A percentile compares a stretch with the other conserved stretches of the same genome.
phyloP scores from a whole-genome alignment of 1,140 invertebrate genomes.

The Drosophila miranda region DNA sequence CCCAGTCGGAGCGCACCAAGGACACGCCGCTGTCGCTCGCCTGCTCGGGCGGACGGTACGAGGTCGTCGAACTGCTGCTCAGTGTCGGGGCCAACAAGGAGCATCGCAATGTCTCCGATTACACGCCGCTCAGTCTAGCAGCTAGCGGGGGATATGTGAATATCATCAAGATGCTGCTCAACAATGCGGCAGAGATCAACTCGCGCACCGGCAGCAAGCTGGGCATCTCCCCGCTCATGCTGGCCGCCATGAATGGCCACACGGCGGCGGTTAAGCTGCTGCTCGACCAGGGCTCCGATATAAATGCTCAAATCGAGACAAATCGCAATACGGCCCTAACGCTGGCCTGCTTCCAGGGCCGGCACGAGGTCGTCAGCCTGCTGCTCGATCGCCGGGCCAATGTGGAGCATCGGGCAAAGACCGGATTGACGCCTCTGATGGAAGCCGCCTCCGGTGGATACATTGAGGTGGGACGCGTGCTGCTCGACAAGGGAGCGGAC shows the following conservation, averaged over 20 bases:
- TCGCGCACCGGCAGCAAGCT: slow-evolving; percentile 98
- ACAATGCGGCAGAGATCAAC: slow-evolving; percentile 98
- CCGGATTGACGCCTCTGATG: slow-evolving; percentile 99
- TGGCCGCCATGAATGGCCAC: slow-evolving; percentile 99
- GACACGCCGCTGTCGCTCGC: slow-evolving; percentile 98
- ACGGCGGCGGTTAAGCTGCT: slow-evolving; percentile 94
- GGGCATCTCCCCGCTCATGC: slow-evolving; percentile 99
- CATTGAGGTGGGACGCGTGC: slow-evolving; percentile 97
- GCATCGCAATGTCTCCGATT: slow-evolving; percentile 99
- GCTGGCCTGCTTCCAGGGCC: slow-evolving; percentile 99
- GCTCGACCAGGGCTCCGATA: slow-evolving; percentile 98
- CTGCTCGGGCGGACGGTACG: slow-evolving; percentile 98
- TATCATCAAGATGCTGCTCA: slow-evolving; percentile 97
- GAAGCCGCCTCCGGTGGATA: slow-evolving; percentile 99
- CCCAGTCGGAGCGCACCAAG: slow-evolving; percentile 99
- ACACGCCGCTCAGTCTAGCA: slow-evolving; percentile 98
- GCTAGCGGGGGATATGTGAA: slow-evolving; percentile 99
- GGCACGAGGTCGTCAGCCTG: slow-evolving; percentile 98
- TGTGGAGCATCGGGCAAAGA: slow-evolving; percentile 99
- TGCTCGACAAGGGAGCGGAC: slow-evolving; percentile 98
- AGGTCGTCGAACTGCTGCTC: slow-evolving; percentile 97
- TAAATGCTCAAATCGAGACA: slow-evolving; percentile 99
- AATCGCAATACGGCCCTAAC: slow-evolving; percentile 99
- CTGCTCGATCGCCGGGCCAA: slow-evolving; percentile 98
- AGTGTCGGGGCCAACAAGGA: slow-evolving; percentile 97